Base-by-base conservation (phyloP, 2,888 invertebrate species). In the Leucophora obtusa region DNA sequence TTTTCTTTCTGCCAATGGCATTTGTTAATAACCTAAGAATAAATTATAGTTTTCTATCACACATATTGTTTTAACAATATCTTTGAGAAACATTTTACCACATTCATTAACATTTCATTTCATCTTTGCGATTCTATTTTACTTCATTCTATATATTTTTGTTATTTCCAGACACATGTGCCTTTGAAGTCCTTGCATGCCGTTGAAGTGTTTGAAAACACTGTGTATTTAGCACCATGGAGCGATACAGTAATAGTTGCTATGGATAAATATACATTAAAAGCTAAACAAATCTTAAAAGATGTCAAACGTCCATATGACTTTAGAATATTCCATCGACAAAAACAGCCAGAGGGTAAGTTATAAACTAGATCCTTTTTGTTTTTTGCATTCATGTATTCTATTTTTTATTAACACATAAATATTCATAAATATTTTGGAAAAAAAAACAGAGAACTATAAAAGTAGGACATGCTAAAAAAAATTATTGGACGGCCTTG, bases 201-300 rank as follows among this genome's bases (percentile, higher is more conserved):
- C 66, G 92, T 96, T 54, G 93, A 94, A 47, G 90, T 95, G 72
- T 94, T 96, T 89, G 95, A 95, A 90, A 93, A 93, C 86, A 92
- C 92, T 86, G 90, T 96, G 83, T 96, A 93, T 90, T 92, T 95
- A 79, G 94, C 95, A 66, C 93, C 93, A 81, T 95, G 95, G 94
- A 91, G 92, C 83, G 93, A 93, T 87, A 92, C 93, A 84, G 92
- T 92, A 84, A 92, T 96, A 84, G 89, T 93, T 80, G 91, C 92
- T 77, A 89, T 94, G 85, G 91, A 93, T 86, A 93, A 93, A 87
- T 92, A 92, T 82, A 90, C 91, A 70, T 87, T 91, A 1, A 90
- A 91, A 70, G 90, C 91, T 58, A 90, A 91, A 78, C 88, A 90
- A 79, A 90, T 91, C 21, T 87, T 92, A 24, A 86, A 89, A 70